These are phyloP conservation scores for Clytia hemisphaerica DNA, from an alignment of 30 jellyfish, hydroid and myxozoan species.

Conservation along the genomic window DNA sequence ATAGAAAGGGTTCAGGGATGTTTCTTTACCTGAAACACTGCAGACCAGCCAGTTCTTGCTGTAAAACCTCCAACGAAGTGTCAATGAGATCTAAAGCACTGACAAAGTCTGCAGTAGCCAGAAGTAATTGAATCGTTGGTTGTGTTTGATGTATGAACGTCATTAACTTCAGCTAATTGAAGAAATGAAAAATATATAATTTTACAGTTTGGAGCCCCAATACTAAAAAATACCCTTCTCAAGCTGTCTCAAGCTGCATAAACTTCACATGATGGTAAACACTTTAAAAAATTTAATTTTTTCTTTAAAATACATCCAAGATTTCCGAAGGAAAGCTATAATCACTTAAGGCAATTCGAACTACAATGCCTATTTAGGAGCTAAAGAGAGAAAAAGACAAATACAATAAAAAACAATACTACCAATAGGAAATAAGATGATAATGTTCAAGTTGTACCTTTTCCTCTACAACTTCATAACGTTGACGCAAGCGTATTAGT, in stretches of 20 bases:
- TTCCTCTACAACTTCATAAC: constrained; percentile 69
- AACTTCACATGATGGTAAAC: too few relatives aligned
- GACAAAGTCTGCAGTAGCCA: constrained; percentile 79
- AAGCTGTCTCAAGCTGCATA: too few relatives aligned
- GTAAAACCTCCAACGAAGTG: constrained; percentile 78
- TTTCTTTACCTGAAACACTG: constrained; percentile 97
- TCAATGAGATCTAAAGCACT: constrained; percentile 92
- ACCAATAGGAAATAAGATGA: background rate
- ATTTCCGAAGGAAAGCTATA: too few relatives aligned
- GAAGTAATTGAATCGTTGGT: constrained; percentile 81
- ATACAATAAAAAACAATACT: background rate
- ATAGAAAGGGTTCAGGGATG: too few relatives aligned
- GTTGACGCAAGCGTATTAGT: constrained; percentile 56
- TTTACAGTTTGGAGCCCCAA: background rate
- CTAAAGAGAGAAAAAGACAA: too few relatives aligned
- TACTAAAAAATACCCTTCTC: background rate
- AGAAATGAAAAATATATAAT: background rate
- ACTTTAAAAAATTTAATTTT: too few relatives aligned
- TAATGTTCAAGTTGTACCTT: constrained; percentile 43
- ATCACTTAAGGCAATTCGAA: too few relatives aligned
- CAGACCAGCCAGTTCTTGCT: constrained; percentile 90
- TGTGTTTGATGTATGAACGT: constrained; percentile 98
- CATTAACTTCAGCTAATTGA: constrained; percentile 72
- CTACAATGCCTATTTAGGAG: too few relatives aligned
- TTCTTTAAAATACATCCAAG: too few relatives aligned